Conservation (phyloP, 92 coral and sea anemone genomes). For the Diadumene lineata region DNA sequence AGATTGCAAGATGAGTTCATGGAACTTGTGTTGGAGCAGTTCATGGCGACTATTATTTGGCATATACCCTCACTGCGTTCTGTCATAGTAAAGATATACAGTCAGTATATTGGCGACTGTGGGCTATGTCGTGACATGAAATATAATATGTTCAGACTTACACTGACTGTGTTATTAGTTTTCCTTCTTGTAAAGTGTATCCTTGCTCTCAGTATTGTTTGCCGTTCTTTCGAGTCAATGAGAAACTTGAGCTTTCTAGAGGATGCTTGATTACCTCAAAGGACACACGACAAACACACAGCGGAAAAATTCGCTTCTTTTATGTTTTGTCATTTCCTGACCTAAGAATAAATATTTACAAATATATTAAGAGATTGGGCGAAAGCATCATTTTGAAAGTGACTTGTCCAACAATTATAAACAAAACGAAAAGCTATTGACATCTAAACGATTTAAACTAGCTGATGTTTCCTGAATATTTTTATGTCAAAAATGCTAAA, state of each 20-base stretch:
- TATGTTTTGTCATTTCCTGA: conserved; percentile 1
- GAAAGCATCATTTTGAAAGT: not conserved
- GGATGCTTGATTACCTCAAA: conserved; percentile 12
- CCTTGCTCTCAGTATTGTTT: not conserved
- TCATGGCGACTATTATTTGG: conserved; percentile 9
- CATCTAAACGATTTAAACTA: not conserved
- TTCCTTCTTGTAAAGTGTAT: too few species aligned
- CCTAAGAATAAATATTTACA: conserved; percentile 7
- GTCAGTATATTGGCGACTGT: not conserved
- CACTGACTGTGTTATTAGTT: too few species aligned
- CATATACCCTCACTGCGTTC: conserved; percentile 11
- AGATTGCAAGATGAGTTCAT: not conserved
- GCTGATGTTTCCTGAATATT: not conserved
- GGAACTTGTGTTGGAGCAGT: conserved; percentile 22
- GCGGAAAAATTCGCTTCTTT: conserved; percentile 14
- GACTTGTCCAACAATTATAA: not conserved
- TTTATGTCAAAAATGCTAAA: not conserved
- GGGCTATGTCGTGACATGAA: not conserved
- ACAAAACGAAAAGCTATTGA: not conserved
- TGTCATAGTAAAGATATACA: conserved; percentile 10
- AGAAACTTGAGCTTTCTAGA: conserved; percentile 4
- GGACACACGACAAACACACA: conserved; percentile 4
- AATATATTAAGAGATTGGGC: not conserved
- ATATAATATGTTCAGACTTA: not conserved
- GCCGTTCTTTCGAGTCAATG: not conserved